Evolutionary conservation across 2,113 vertebrate species (phyloP), one percentile per base, ranked within the genome.

Genomic region (Papio anubis): DNA sequence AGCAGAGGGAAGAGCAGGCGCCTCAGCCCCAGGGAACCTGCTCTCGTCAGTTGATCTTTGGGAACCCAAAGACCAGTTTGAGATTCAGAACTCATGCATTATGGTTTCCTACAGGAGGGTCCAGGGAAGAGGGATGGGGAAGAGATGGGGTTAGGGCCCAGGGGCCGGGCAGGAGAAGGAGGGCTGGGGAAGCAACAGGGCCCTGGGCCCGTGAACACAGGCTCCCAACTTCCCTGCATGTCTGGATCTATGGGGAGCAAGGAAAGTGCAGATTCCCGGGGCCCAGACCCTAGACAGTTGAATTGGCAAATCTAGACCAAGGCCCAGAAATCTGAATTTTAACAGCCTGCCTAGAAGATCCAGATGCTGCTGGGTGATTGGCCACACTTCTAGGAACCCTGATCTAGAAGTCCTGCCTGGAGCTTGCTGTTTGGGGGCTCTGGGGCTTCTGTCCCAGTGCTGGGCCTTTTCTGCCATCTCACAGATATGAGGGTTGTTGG

Each of bases 81-180:
- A 84, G 48, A 82, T 85, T 92, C 68, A 80, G 81, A 92, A 97
- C 85, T 92, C 91, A 89, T 92, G 89, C 96, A 88, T 85, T 50
- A n/a, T 3, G 61, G 4, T 66, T 75, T 95, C 68, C 78, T 88
- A 20, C 16, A 10, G 11, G 13, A 10, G 35, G 50, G n/a, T 16
- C 4, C 30, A 4, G 50, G 73, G 50, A 14, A 7, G 14, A 2
- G 2, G 13, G 11, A 4, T 8, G 35, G 55, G 50, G 40, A 35
- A 12, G 13, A 57, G 30, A 5, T 14, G 7, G 7, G 70, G 45
- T 13, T 8, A 6, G 70, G 50, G 35, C 75, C n/a, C 57, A 10
- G 61, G 66, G 21, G 10, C 80, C 1, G 17, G 18, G 64, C 13
- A 12, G 78, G 73, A 40, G 66, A 72, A 30, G 11, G 4, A 40